Conservation (phyloP, 2,113 vertebrate genomes). For the Grammomys dolichurus region DNA sequence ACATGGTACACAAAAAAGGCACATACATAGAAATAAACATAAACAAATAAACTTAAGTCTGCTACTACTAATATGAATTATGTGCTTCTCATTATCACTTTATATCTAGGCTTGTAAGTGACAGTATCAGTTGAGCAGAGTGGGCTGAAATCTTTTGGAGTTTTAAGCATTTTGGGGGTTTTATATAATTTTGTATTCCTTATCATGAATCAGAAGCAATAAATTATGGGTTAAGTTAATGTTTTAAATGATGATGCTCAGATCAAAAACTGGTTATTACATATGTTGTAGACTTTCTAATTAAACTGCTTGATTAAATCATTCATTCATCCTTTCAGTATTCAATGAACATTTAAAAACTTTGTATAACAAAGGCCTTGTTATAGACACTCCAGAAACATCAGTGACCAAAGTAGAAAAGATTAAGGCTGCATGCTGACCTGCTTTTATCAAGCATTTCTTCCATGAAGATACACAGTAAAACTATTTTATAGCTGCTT, state of each 20-base stretch:
- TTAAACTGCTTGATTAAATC: background rate
- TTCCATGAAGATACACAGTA: background rate
- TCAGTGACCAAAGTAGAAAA: background rate
- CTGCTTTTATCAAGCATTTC: background rate
- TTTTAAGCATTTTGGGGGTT: background rate
- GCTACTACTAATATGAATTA: background rate
- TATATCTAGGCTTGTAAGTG: background rate
- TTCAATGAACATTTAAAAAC: background rate
- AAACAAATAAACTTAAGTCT: background rate
- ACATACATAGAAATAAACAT: background rate
- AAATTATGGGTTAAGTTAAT: background rate
- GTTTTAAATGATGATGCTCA: background rate
- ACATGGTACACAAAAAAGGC: background rate
- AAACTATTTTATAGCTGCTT: background rate
- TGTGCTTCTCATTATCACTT: background rate
- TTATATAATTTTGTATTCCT: background rate
- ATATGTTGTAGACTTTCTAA: background rate
- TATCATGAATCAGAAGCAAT: background rate
- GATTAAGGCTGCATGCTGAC: too few relatives aligned
- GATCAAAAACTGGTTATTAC: conserved; percentile 4
- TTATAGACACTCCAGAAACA: background rate
- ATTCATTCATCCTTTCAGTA: background rate
- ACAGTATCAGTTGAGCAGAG: background rate
- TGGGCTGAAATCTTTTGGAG: background rate
- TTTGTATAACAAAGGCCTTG: background rate